Percentiles rank a stretch among this genome's conserved stretches.
Conservation (phyloP, 2,113 vertebrate genomes). For the Anthoscopus minutus region DNA sequence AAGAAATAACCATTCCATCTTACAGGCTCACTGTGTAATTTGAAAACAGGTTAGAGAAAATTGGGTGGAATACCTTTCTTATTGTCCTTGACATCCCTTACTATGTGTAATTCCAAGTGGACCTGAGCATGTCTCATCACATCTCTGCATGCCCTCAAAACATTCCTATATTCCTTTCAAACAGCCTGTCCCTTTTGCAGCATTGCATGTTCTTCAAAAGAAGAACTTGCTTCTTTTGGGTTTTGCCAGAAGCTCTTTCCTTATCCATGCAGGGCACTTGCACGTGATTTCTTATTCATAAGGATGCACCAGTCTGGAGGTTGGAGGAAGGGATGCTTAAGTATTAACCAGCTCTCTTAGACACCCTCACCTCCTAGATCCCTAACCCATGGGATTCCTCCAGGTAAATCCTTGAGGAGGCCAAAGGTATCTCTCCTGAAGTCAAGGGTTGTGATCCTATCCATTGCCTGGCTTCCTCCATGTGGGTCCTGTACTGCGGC, state of each 20-base stretch:
- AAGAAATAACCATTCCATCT: background rate
- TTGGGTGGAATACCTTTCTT: background rate
- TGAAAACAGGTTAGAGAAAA: background rate
- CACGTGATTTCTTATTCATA: background rate
- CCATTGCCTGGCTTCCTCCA: background rate
- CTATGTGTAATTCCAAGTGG: background rate
- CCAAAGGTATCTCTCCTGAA: background rate
- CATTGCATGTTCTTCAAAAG: no score
- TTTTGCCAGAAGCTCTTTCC: background rate
- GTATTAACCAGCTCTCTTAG: background rate
- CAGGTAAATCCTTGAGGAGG: background rate
- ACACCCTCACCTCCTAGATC: background rate
- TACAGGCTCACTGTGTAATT: background rate
- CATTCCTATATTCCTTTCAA: accelerated
- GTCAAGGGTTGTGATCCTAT: background rate
- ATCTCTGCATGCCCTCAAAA: background rate
- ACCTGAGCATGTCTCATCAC: background rate
- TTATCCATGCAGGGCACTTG: background rate
- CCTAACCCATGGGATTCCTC: background rate
- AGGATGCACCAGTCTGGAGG: background rate
- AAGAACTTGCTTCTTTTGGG: background rate
- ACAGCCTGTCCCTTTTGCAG: accelerated
- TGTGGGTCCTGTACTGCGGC: background rate
- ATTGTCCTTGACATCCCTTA: background rate
- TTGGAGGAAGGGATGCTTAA: background rate